phyloP scores from a whole-genome alignment of 2,888 invertebrate genomes.

The Crepidodera aurea region DNA sequence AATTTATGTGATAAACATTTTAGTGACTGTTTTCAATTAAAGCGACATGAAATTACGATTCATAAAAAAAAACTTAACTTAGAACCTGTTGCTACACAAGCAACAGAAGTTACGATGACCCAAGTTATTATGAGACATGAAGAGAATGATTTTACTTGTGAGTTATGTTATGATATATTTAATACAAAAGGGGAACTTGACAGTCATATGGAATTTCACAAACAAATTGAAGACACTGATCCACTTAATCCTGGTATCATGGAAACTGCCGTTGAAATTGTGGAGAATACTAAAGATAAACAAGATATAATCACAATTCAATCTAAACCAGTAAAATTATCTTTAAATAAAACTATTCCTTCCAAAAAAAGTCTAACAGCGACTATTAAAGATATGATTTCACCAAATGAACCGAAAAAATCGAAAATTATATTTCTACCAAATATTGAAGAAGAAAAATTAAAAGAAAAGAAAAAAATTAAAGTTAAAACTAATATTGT shows the following conservation, averaged over 20 bases:
- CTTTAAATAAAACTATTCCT: neutral
- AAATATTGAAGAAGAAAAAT: conserved; percentile 25
- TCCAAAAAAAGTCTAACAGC: conserved; percentile 29
- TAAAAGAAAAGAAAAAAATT: neutral
- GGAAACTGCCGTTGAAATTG: conserved; percentile 26
- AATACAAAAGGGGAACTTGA: conserved; percentile 42
- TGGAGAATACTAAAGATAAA: conserved; percentile 28
- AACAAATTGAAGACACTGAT: conserved; percentile 32
- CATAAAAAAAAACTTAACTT: conserved; percentile 32
- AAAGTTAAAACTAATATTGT: neutral
- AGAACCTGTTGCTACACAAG: neutral
- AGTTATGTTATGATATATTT: conserved; percentile 51
- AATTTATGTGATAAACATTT: conserved; percentile 38
- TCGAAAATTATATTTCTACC: conserved; percentile 36
- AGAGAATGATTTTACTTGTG: conserved; percentile 48
- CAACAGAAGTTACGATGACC: conserved; percentile 15
- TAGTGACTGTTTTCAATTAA: conserved; percentile 45
- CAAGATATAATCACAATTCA: conserved; percentile 33
- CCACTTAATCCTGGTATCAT: conserved; percentile 11
- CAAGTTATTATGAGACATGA: neutral
- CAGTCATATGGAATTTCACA: conserved; percentile 44
- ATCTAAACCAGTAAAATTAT: neutral
- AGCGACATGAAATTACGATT: conserved; percentile 38
- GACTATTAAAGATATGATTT: conserved; percentile 34
- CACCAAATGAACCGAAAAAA: conserved; percentile 24